Percentiles rank a stretch among this genome's conserved stretches.
phyloP scores from a whole-genome alignment of 1,140 invertebrate species.

The Holcopasites calliopsidis region DNA sequence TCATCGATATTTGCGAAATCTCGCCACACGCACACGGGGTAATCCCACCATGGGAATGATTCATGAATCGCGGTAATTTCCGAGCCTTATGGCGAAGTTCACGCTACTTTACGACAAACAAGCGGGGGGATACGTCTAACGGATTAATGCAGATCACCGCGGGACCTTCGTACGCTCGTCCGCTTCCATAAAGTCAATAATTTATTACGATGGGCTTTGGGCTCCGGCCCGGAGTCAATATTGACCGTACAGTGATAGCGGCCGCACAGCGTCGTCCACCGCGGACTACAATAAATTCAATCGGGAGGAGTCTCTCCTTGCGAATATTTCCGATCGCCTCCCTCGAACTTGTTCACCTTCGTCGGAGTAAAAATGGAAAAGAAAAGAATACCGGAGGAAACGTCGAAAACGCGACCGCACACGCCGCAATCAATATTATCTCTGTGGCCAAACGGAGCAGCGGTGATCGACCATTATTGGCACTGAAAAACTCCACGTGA shows the following conservation, averaged over 20 bases:
- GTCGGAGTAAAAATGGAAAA: background rate
- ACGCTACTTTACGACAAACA: background rate
- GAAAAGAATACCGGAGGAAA: background rate
- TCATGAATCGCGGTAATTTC: slow-evolving; percentile 28
- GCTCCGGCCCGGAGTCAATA: slow-evolving; percentile 55
- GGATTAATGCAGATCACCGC: slow-evolving; percentile 49
- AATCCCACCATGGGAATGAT: slow-evolving; percentile 39
- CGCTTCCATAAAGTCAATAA: slow-evolving; percentile 51
- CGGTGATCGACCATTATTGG: slow-evolving; percentile 21
- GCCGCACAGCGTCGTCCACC: slow-evolving; percentile 33
- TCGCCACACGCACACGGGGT: background rate
- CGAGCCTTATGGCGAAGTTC: slow-evolving; percentile 17
- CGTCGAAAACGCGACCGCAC: background rate
- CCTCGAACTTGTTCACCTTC: too few relatives aligned
- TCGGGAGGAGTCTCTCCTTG: background rate
- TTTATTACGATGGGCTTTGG: slow-evolving; percentile 58
- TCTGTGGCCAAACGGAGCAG: background rate
- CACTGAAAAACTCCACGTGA: slow-evolving; percentile 2
- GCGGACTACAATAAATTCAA: slow-evolving; percentile 44
- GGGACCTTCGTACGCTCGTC: slow-evolving; percentile 37
- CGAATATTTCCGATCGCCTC: slow-evolving; percentile 25
- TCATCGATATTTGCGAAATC: background rate
- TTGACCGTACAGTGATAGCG: slow-evolving; percentile 46
- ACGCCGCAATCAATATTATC: slow-evolving; percentile 1
- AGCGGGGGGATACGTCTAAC: slow-evolving; percentile 13